A percentile compares a stretch with the other conserved stretches of the same genome.
phyloP scores from a whole-genome alignment of 1,140 invertebrate genomes.

The Papilio polytes region DNA sequence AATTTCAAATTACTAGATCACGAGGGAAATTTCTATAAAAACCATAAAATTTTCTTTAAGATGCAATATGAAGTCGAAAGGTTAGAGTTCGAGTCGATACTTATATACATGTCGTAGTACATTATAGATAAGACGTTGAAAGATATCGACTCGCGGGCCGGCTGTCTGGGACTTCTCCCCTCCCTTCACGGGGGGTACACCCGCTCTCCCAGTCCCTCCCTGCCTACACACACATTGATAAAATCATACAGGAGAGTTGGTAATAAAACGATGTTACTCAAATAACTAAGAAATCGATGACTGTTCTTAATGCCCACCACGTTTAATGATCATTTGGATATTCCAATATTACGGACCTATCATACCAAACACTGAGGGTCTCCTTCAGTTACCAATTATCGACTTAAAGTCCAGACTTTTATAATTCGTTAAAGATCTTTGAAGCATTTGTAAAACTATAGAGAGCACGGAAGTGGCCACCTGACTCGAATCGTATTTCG shows the following conservation, averaged over 20 bases:
- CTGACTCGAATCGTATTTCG: constrained; percentile 46
- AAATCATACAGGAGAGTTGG: constrained; percentile 9
- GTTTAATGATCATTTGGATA: background rate
- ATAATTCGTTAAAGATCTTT: background rate
- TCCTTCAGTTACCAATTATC: background rate
- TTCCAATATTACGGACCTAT: background rate
- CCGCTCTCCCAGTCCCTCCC: constrained; percentile 13
- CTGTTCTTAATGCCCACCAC: background rate
- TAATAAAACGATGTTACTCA: background rate
- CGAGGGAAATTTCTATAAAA: background rate
- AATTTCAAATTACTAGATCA: background rate
- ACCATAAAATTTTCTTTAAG: background rate
- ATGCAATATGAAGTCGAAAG: background rate
- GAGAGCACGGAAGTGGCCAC: constrained; percentile 42
- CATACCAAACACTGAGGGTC: too few relatives aligned
- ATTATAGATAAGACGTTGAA: constrained; percentile 33
- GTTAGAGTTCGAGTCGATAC: constrained; percentile 9
- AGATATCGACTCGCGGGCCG: constrained; percentile 28
- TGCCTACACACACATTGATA: constrained; percentile 7
- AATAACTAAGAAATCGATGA: background rate
- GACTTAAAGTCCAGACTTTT: background rate
- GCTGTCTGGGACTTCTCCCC: constrained; percentile 14
- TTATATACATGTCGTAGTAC: background rate
- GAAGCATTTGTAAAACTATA: constrained; percentile 12
- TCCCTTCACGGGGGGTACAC: background rate